Base-by-base conservation (phyloP, 2,797 vertebrate genomes). In the Cuculus canorus region DNA sequence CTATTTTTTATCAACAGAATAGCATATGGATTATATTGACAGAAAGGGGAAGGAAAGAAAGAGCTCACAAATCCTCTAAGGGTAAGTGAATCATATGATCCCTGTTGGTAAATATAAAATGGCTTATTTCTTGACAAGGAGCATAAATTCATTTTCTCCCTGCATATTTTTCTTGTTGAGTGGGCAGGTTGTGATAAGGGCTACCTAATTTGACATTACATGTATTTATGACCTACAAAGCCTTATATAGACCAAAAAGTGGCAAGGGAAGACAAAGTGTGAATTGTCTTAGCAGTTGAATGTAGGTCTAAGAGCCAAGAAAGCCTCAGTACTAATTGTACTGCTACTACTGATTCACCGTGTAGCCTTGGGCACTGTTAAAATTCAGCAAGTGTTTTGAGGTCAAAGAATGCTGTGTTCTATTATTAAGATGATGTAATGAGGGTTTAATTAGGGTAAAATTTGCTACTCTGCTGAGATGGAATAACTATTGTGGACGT, bases 381-480 rank as follows among this genome's bases (percentile, higher is more conserved):
- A 82, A 91, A 83, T n/a, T 86, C 47, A 81, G 65, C 32, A 73
- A 82, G 52, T 64, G 43, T 85, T 84, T 79, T 59, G 68, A 93
- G 81, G 71, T 87, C 43, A 78, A 87, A 85, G 60, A 73, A 23
- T 61, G 22, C 57, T 91, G 54, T 85, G 73, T 63, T 52, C 76
- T 95, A 59, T 75, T 84, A 69, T 59, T 94, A 88, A 92, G 57
- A 53, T n/a, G 33, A 73, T 15, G 71, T 88, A 90, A 91, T 70
- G 86, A 93, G 47, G 41, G 27, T 91, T 89, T 90, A 94, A 87
- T 90, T 65, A 87, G 48, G 32, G 17, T 66, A 76, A 95, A 95
- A 82, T 39, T 76, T 43, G 35, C 70, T 92, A 50, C 53, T 82
- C 66, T 79, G 37, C n/a, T 84, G 64, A 68, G 60, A 54, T 82